Evolutionary conservation across 2,888 invertebrate species (phyloP).

Genomic region (Tolmerus cingulatus): DNA sequence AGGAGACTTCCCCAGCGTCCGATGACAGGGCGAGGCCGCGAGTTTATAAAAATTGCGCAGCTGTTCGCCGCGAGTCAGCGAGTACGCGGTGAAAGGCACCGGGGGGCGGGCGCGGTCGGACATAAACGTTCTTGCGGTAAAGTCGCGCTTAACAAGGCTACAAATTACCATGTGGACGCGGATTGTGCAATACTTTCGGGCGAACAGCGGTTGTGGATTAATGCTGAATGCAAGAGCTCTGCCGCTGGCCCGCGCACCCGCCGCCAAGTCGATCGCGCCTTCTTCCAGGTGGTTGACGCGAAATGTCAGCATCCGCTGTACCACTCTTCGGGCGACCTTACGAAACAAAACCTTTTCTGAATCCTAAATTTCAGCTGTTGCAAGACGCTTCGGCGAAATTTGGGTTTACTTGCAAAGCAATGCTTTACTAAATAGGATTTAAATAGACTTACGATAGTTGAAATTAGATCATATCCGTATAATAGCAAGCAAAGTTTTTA

Average conservation of each 20-base stretch:
- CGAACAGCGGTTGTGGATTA: background rate
- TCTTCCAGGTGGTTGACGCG: background rate
- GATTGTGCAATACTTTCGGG: constrained; percentile 12
- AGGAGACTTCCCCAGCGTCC: background rate
- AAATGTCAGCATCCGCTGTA: background rate
- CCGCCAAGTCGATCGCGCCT: background rate
- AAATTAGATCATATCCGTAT: no score
- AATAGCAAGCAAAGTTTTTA: no score
- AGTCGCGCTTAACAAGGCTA: constrained; percentile 13
- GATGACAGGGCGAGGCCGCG: background rate
- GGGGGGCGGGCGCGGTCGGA: background rate
- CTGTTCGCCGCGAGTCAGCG: background rate
- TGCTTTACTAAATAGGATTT: no score
- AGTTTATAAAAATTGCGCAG: constrained; percentile 7
- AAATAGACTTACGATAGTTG: no score
- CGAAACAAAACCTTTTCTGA: background rate
- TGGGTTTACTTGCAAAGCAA: background rate
- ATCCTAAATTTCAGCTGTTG: background rate
- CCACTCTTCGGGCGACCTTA: background rate
- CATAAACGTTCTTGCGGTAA: constrained; percentile 17
- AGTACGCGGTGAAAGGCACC: background rate
- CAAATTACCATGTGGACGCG: constrained; percentile 19
- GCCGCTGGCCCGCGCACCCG: background rate
- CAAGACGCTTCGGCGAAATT: background rate
- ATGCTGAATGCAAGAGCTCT: background rate